Evolutionary conservation across 1,140 invertebrate species (phyloP).

Genomic region (Lamellibrachia luymesi): DNA sequence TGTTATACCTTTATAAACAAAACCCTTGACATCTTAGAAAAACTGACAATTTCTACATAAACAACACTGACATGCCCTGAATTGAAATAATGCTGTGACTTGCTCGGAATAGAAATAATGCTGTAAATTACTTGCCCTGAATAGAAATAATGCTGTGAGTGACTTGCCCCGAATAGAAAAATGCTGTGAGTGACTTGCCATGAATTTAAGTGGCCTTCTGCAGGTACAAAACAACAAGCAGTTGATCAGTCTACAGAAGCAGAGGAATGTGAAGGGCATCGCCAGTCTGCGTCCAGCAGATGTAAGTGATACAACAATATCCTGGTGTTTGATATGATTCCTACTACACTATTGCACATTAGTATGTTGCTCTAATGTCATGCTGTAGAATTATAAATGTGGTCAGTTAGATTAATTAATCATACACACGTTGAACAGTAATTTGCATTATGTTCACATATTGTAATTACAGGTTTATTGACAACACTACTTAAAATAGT

Average conservation of each 20-base stretch:
- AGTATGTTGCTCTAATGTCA: no score
- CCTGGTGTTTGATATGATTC: neutral
- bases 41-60: no score
- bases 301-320: slow-evolving; percentile 57
- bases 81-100: no score
- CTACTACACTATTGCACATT: neutral
- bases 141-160: neutral
- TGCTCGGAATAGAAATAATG: neutral
- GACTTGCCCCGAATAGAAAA: neutral
- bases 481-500: no score
- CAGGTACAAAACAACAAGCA: slow-evolving; percentile 96
- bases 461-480: no score
- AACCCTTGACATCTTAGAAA: no score
- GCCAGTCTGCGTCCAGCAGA: slow-evolving; percentile 71
- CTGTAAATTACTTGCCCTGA: neutral
- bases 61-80: no score
- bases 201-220: neutral
- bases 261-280: slow-evolving; percentile 64
- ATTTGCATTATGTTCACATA: no score
- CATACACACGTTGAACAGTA: no score
- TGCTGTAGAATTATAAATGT: no score
- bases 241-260: slow-evolving; percentile 78
- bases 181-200: neutral
- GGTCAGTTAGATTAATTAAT: no score
- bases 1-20: no score